phyloP scores from a whole-genome alignment of 2,113 vertebrate species.

The Madoqua kirkii region DNA sequence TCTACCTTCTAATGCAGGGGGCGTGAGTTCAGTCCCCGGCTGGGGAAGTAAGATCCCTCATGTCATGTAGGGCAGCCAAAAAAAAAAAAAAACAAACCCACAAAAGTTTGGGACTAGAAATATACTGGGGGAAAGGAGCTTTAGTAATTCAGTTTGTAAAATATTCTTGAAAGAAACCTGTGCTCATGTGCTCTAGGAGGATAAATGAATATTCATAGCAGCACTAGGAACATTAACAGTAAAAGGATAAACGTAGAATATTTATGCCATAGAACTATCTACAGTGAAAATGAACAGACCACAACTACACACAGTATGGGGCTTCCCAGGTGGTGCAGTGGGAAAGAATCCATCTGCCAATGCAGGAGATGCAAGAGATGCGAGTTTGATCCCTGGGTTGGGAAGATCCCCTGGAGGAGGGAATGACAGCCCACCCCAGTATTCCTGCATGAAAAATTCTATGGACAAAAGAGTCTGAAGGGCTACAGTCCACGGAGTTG shows the following conservation, averaged over 20 bases:
- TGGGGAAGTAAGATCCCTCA: background rate
- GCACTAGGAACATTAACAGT: background rate
- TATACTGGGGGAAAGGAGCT: background rate
- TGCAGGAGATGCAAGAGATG: background rate
- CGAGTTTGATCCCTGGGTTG: background rate
- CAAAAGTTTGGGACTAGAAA: background rate
- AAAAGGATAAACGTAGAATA: background rate
- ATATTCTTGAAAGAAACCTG: background rate
- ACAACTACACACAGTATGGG: background rate
- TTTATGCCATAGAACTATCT: background rate
- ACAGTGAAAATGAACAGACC: background rate
- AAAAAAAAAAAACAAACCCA: rapidly evolving
- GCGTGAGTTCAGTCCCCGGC: rapidly evolving
- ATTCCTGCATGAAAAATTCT: background rate
- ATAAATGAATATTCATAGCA: background rate
- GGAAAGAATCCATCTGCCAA: background rate
- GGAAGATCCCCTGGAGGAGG: background rate
- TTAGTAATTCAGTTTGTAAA: background rate
- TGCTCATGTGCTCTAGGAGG: background rate
- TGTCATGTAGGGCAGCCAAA: background rate
- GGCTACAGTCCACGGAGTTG: background rate
- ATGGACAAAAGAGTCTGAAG: background rate
- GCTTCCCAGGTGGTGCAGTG: background rate
- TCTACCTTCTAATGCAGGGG: background rate
- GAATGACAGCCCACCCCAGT: background rate